Base-by-base conservation (phyloP, 30 jellyfish, hydroid and myxozoan species). In the Sanderia malayensis region DNA sequence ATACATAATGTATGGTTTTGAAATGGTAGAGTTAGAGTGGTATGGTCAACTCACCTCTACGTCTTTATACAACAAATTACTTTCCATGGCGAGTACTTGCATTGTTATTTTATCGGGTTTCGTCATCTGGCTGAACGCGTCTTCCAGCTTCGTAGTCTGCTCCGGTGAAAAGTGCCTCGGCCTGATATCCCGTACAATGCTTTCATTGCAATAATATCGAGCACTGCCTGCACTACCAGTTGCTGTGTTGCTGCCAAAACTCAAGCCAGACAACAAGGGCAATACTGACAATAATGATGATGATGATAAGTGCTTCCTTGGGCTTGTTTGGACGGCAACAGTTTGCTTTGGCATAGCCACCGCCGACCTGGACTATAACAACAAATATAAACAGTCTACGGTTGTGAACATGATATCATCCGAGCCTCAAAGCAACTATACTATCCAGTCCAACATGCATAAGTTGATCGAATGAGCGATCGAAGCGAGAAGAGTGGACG, bases 31-130 rank as follows among this genome's bases (percentile, higher is more conserved):
- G n/a, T n/a, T n/a, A n/a, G n/a, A n/a, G n/a, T n/a, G n/a, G n/a
- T n/a, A n/a, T n/a, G 52, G 13, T 37, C 52, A 37, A 37, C 94
- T 71, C 52, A 87, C 96, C 96, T 71, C 83, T 37, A 80, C 96
- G 37, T 87, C 96, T 41, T 30, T 57, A 70, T 23, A 74, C 61
- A 71, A 68, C 73, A 87, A 68, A 57, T 80, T 87, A 60, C 94
- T 59, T 58, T 87, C 96, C 96, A 87, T 87, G 24, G 96, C 96
- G 22, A 87, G 49, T 4, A 80, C 68, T n/a, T 80, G 88, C 73
- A 87, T 80, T 6, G 80, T 82, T 13, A 79, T 67, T 9, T 66
- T 74, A 67, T 87, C 96, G 8, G 94, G 94, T 33, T 79, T 80
- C 21, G 84, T 85, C 18, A 37, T 55, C 72, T 44, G 85, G 19